Evolutionary conservation across 2,113 vertebrate genomes (phyloP).

Genomic region (Apaloderma vittatum): DNA sequence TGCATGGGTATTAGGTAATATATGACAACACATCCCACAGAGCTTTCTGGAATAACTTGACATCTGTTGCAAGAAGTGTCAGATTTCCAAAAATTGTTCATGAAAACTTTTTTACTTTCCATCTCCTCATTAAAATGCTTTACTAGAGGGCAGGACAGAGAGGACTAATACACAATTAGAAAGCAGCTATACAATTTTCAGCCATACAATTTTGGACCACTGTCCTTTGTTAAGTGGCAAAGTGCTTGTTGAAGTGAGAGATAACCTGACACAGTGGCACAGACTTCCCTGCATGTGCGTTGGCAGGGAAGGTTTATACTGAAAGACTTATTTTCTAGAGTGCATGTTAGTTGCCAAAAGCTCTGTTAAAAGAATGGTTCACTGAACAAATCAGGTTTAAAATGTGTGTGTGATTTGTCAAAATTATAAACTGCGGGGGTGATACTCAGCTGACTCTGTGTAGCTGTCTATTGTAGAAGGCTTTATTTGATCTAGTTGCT

Average conservation of each 20-base stretch:
- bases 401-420: background rate
- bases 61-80: background rate
- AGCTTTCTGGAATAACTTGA: background rate
- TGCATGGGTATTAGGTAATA: background rate
- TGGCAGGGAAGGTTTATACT: background rate
- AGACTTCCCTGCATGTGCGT: background rate
- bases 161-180: background rate
- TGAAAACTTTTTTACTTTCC: background rate
- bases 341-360: background rate
- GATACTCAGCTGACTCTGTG: slow-evolving; percentile 23
- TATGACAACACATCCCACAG: background rate
- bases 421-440: slow-evolving; percentile 24
- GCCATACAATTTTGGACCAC: background rate
- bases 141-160: background rate
- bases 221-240: background rate
- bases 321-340: background rate
- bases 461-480: slow-evolving; percentile 27
- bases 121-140: background rate
- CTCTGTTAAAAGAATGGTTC: background rate
- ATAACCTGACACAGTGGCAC: fast-evolving
- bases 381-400: background rate
- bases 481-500: slow-evolving; percentile 30
- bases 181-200: background rate
- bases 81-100: background rate
- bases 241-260: background rate